These are phyloP conservation scores for Mimachlamys varia DNA, from an alignment of 2,888 invertebrate species.

Conservation along the genomic window DNA sequence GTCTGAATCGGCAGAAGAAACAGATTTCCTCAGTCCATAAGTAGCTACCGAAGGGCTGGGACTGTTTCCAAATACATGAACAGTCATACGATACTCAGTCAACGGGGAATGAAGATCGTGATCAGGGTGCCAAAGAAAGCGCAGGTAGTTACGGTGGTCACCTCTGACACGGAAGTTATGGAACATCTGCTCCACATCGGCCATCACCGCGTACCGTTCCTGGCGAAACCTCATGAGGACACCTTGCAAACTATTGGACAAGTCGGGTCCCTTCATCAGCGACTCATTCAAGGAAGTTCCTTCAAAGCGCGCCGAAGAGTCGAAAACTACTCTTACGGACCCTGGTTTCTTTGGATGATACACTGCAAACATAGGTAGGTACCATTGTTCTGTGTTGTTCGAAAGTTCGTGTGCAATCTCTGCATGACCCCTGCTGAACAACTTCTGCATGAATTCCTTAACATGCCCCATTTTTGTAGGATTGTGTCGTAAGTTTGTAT, in stretches of 20 bases:
- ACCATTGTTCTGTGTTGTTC: slow-evolving; percentile 49
- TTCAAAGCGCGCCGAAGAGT: background rate
- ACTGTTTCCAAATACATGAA: background rate
- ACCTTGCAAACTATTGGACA: background rate
- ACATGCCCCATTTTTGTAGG: too few species aligned
- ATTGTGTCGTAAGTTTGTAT: slow-evolving; percentile 37
- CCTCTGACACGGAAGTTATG: background rate
- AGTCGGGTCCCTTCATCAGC: background rate
- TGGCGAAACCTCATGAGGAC: background rate
- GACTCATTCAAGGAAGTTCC: background rate
- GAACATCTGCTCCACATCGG: background rate
- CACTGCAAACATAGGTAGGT: slow-evolving; percentile 24
- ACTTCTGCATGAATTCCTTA: slow-evolving; percentile 46
- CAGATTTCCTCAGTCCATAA: background rate
- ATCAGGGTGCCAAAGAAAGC: background rate
- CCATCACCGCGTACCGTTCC: background rate
- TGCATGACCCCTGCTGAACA: slow-evolving; percentile 44
- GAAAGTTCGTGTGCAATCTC: slow-evolving; percentile 41
- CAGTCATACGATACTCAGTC: background rate
- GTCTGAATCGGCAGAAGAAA: background rate
- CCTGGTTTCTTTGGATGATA: background rate
- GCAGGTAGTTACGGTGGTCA: background rate
- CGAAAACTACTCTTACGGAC: background rate
- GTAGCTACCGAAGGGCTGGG: background rate
- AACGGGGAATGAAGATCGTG: background rate